Percentiles rank a stretch among this genome's conserved stretches.
These are phyloP conservation scores for Agrochola lota DNA, from an alignment of 2,888 invertebrate species.

Conservation along the genomic window DNA sequence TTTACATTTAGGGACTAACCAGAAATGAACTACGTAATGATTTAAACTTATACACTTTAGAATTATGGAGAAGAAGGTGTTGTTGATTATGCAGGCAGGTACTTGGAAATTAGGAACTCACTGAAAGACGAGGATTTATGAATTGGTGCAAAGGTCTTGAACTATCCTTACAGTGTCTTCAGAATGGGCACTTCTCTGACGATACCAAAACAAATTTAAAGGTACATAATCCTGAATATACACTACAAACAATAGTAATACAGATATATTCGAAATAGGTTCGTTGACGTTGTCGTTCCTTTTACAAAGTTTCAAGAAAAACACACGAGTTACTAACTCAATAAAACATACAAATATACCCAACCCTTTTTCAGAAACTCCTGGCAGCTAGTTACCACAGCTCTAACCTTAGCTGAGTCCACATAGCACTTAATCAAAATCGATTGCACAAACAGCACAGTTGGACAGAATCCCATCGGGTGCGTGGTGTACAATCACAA, in stretches of 20 bases:
- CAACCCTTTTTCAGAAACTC: slow-evolving; percentile 1
- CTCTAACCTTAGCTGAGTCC: slow-evolving; percentile 31
- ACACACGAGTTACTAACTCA: neutral
- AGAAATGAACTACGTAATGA: slow-evolving; percentile 65
- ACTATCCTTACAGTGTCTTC: too few relatives aligned
- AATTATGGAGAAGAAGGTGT: slow-evolving; percentile 46
- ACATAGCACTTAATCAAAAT: slow-evolving; percentile 65
- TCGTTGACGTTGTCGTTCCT: too few relatives aligned
- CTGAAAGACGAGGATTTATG: neutral
- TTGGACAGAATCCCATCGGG: slow-evolving; percentile 50
- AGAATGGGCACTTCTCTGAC: neutral
- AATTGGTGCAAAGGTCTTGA: neutral
- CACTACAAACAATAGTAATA: neutral
- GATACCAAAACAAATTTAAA: neutral
- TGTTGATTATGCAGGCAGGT: slow-evolving; percentile 24
- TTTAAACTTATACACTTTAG: slow-evolving; percentile 63
- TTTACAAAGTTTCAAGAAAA: neutral
- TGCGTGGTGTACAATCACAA: slow-evolving; percentile 62
- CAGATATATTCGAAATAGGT: too few relatives aligned
- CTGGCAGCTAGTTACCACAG: neutral
- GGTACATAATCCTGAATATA: neutral
- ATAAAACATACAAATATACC: neutral
- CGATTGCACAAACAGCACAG: slow-evolving; percentile 64
- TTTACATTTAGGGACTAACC: slow-evolving; percentile 69
- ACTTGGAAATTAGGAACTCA: slow-evolving; percentile 1